Percentiles rank a stretch among this genome's conserved stretches.
These are phyloP conservation scores for Cotesia vestalis DNA, from an alignment of 1,140 invertebrate species.

Conservation along the genomic window DNA sequence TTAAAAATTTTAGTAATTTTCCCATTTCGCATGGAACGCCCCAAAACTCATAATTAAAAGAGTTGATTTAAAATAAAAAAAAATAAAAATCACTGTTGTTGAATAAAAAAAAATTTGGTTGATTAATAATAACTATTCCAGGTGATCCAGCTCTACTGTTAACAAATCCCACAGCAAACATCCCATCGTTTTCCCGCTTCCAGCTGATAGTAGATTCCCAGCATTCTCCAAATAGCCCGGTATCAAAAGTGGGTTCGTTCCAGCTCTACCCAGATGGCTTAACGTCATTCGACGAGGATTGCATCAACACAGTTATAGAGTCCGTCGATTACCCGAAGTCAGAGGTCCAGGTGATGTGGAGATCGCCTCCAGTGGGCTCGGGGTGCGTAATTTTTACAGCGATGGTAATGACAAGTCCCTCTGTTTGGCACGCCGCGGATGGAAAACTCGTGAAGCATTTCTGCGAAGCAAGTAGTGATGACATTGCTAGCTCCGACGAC, in stretches of 20 bases:
- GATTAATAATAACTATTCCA: constrained; percentile 1
- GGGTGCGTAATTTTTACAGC: constrained; percentile 86
- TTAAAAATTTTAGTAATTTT: too few relatives aligned
- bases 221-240: constrained; percentile 65
- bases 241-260: constrained; percentile 75
- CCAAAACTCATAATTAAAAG: too few relatives aligned
- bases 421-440: constrained; percentile 91
- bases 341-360: constrained; percentile 90
- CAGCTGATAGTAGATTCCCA: constrained; percentile 80
- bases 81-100: too few relatives aligned
- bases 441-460: constrained; percentile 81
- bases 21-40: too few relatives aligned
- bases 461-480: constrained; percentile 77
- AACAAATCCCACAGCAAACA: constrained; percentile 59
- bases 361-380: constrained; percentile 81
- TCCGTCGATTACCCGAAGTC: constrained; percentile 81
- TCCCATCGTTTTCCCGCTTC: constrained; percentile 85
- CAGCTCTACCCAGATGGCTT: constrained; percentile 83
- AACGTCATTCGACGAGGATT: constrained; percentile 84
- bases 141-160: constrained; percentile 63
- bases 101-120: too few relatives aligned
- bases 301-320: constrained; percentile 86
- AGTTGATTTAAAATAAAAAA: too few relatives aligned
- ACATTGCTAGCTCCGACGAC: constrained; percentile 65
- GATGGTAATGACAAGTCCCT: constrained; percentile 85